These are phyloP conservation scores for Cyprinodon variegatus DNA, from an alignment of 2,113 vertebrate genomes.

Conservation along the genomic window DNA sequence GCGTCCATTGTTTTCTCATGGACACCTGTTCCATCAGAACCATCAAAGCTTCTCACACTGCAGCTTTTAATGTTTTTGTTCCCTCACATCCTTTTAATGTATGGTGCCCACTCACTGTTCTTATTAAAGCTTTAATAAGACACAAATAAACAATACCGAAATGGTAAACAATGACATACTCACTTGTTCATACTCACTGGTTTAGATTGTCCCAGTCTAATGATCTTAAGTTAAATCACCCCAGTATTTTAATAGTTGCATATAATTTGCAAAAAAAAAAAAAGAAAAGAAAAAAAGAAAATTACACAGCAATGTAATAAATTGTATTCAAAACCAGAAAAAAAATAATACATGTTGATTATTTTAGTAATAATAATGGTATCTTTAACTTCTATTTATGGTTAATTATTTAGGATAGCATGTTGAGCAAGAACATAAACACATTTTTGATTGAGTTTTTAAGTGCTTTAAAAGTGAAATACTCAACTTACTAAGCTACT, in stretches of 20 bases:
- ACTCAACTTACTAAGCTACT: not conserved
- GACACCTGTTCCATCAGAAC: conserved; percentile 14
- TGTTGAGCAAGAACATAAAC: not conserved
- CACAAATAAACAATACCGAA: conserved; percentile 5
- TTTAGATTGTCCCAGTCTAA: not conserved
- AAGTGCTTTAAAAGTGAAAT: not conserved
- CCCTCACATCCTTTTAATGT: not conserved
- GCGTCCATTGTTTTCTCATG: conserved; percentile 1
- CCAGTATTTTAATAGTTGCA: no score
- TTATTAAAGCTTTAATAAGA: conserved; percentile 10
- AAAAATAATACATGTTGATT: not conserved
- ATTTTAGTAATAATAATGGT: not conserved
- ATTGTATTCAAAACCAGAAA: not conserved
- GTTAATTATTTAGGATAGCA: not conserved
- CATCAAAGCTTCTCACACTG: conserved; percentile 6
- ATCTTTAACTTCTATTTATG: not conserved
- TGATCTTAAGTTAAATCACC: not conserved
- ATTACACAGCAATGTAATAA: not conserved
- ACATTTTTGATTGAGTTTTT: not conserved
- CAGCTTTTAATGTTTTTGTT: conserved; percentile 15
- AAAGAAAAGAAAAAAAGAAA: no score
- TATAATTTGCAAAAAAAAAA: no score
- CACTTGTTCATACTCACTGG: not conserved
- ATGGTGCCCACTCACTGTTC: not conserved
- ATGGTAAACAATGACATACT: not conserved